A percentile compares a stretch with the other conserved stretches of the same genome.
phyloP scores from a whole-genome alignment of 2,888 invertebrate species.

The Proisotoma minuta region DNA sequence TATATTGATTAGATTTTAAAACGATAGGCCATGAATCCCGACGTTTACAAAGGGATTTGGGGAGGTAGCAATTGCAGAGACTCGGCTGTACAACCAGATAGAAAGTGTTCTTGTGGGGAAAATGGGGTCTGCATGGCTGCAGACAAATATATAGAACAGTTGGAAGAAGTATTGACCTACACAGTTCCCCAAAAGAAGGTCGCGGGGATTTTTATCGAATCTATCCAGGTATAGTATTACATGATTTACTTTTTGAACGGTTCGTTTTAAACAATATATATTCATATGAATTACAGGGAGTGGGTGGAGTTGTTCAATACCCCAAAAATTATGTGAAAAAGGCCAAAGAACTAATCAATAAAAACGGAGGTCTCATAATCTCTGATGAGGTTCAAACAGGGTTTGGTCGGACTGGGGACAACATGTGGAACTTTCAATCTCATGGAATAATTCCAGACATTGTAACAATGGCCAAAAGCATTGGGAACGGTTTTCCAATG shows the following conservation, averaged over 20 bases:
- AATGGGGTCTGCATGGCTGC: constrained; percentile 67
- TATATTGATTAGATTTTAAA: background rate
- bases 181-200: constrained; percentile 71
- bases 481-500: constrained; percentile 93
- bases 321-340: constrained; percentile 79
- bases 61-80: constrained; percentile 84
- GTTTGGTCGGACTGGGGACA: constrained; percentile 87
- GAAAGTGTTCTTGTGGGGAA: constrained; percentile 57
- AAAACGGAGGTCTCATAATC: constrained; percentile 80
- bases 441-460: constrained; percentile 87
- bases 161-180: constrained; percentile 71
- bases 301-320: constrained; percentile 88
- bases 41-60: constrained; percentile 86
- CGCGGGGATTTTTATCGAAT: constrained; percentile 89
- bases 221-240: constrained; percentile 66
- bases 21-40: constrained; percentile 76
- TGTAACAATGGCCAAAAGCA: constrained; percentile 91
- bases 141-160: constrained; percentile 74
- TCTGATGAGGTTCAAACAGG: constrained; percentile 97
- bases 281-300: constrained; percentile 59
- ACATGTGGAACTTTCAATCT: constrained; percentile 93
- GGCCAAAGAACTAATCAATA: constrained; percentile 70
- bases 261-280: background rate
- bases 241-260: background rate
- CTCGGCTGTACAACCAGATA: constrained; percentile 69